Percentiles rank a stretch among this genome's conserved stretches.
Conservation (phyloP, 92 coral and sea anemone genomes). For the Actinostola sp. region DNA sequence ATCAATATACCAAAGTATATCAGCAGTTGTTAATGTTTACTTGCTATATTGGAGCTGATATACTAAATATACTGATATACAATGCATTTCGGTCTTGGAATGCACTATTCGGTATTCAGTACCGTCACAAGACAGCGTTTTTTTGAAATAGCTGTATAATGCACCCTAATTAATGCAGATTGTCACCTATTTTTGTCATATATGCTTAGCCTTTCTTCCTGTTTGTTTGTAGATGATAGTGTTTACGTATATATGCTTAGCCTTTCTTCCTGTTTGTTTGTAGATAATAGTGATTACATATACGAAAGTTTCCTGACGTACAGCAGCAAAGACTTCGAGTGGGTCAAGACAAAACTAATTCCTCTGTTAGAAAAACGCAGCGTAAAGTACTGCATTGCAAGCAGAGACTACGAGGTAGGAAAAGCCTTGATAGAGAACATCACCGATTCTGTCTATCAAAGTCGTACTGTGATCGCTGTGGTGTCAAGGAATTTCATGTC, state of each 20-base stretch:
- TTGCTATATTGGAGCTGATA: no score
- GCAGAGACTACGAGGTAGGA: constrained; percentile 74
- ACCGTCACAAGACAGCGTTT: no score
- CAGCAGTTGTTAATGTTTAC: no score
- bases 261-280: not conserved
- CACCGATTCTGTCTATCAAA: constrained; percentile 79
- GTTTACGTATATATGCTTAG: not conserved
- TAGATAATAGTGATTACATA: constrained; percentile 24
- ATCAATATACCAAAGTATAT: no score
- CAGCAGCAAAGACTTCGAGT: constrained; percentile 69
- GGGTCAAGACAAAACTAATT: constrained; percentile 65
- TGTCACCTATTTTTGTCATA: no score
- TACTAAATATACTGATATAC: no score
- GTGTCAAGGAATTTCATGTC: constrained; percentile 72
- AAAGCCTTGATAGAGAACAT: constrained; percentile 78
- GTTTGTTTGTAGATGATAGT: not conserved
- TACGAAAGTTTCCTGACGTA: constrained; percentile 76
- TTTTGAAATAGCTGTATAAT: no score
- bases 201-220: no score
- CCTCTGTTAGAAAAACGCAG: constrained; percentile 68
- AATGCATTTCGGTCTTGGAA: no score
- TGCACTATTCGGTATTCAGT: no score
- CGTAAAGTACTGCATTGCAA: constrained; percentile 70
- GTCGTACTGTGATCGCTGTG: constrained; percentile 74
- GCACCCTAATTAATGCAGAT: no score